Evolutionary conservation across 2,797 vertebrate species (phyloP).

Genomic region (Peromyscus attwateri): DNA sequence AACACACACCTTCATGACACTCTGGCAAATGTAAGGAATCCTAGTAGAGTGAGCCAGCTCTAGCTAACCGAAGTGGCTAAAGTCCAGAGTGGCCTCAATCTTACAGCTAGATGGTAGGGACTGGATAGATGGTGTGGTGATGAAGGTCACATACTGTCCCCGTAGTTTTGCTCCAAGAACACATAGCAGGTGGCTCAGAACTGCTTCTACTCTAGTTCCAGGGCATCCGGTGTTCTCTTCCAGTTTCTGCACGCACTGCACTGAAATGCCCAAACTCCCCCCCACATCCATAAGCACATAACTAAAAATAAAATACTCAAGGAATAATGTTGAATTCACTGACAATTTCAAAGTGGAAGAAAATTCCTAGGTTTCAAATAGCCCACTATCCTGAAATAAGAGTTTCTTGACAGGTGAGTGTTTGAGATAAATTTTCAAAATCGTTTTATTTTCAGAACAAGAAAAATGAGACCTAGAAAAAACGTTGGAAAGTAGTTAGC

Average conservation of each 20-base stretch:
- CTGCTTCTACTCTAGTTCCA: not conserved
- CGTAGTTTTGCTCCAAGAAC: not conserved
- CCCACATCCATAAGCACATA: not conserved
- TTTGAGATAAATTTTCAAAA: not conserved
- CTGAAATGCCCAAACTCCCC: not conserved
- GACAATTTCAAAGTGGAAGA: not conserved
- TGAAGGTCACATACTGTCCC: not conserved
- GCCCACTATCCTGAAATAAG: not conserved
- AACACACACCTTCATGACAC: not conserved
- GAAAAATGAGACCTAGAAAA: not conserved
- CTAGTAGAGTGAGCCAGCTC: not conserved
- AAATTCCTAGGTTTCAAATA: not conserved
- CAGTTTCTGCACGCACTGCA: not conserved
- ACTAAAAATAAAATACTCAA: not conserved
- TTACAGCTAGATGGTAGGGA: not conserved
- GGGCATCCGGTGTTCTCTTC: not conserved
- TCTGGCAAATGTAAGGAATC: not conserved
- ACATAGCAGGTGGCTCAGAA: not conserved
- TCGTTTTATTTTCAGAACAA: not conserved
- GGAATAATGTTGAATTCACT: not conserved
- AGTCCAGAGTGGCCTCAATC: not conserved
- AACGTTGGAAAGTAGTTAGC: not conserved
- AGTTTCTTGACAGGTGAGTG: not conserved
- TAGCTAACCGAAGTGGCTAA: not conserved
- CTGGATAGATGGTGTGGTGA: not conserved